Evolutionary conservation across 2,797 vertebrate genomes (phyloP), one percentile per base, ranked within the genome.

Genomic region (Threskiornis aethiopicus): DNA sequence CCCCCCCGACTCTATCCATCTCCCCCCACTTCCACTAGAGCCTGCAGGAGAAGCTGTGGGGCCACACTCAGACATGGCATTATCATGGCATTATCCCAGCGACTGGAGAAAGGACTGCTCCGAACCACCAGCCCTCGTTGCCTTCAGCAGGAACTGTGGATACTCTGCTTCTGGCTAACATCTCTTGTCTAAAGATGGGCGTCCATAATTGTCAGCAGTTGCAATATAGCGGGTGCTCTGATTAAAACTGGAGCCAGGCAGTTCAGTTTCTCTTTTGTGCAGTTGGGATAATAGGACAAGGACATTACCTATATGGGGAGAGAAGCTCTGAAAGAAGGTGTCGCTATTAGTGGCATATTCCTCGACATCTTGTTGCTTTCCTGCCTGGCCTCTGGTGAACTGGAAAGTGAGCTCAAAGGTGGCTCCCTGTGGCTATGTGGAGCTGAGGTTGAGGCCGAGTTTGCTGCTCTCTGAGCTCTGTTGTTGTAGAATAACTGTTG

Each of bases 41-140:
- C 11, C 64, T 83, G 16, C 57, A 87, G 57, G 31, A 85, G 49
- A 66, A 76, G 75, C 41, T 64, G n/a, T 39, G 64, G 16, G 20
- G 22, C 49, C 41, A 35, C 15, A 15, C 18, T 51, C 55, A 33
- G 54, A 22, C 6, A 17, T 26, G 51, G 31, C 18, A 28, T 78
- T 72, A 16, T 55, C 61, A 44, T 11, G 26, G 46, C 35, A 10
- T 87, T 81, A 44, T 31, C 44, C 35, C 6, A 47, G 35, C 6
- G 5, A 4, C 21, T 17, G 31, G 39, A 73, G 46, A 84, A 89
- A 57, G 42, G n/a, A 58, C 35, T 17, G 2, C 39, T 72, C n/a
- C 58, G 66, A 69, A 25, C 11, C 1, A 0, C 22, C 59, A 81
- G 13, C 26, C 26, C 44, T 57, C 0, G 0, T 39, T 84, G 69